Evolutionary conservation across 2,113 vertebrate genomes (phyloP), one percentile per base, ranked within the genome.

Genomic region (Ophiodon elongatus): DNA sequence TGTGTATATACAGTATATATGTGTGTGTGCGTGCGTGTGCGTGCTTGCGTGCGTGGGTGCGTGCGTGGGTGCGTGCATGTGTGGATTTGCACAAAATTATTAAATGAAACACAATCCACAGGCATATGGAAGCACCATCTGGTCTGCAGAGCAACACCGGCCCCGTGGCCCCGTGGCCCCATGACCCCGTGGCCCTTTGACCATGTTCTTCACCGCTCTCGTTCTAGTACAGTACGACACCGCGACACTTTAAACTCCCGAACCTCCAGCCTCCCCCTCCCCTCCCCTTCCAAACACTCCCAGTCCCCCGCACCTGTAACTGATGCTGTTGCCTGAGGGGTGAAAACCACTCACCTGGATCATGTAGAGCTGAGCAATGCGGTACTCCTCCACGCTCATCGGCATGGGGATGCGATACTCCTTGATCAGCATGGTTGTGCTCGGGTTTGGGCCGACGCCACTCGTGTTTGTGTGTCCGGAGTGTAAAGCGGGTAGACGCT

Each of bases 291-390:
- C 50, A 60, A 8, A 60, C 11, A 37, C 47, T 35, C 23, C 68
- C 15, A 6, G 10, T 4, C 15, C 19, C 9, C 5, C 37, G 29
- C 37, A 7, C 45, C 23, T 14, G 8, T 21, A 4, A 13, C 45
- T 17, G 43, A 17, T 45, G 6, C 2, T 17, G 45, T 19, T 19
- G 15, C 4, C 45, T 10, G 45, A 17, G 45, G 9, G 21, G 4
- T 14, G 11, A 25, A 56, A 17, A 25, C 1, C 27, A 23, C 92
- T 94, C 90, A 99, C 98, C 98, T 99, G 98, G 39, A 99, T 99
- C 98, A 99, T 99, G 94, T 99, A 99, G 70, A 99, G 97, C 96
- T 99, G 98, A 1, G 98, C 98, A 0, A 99, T 99, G 83, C 98
- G 97, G 94, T 99, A 99, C 88, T 99, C 98, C 35, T 99, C 98